phyloP scores from a whole-genome alignment of 1,140 invertebrate genomes.

The Drosophila teissieri region DNA sequence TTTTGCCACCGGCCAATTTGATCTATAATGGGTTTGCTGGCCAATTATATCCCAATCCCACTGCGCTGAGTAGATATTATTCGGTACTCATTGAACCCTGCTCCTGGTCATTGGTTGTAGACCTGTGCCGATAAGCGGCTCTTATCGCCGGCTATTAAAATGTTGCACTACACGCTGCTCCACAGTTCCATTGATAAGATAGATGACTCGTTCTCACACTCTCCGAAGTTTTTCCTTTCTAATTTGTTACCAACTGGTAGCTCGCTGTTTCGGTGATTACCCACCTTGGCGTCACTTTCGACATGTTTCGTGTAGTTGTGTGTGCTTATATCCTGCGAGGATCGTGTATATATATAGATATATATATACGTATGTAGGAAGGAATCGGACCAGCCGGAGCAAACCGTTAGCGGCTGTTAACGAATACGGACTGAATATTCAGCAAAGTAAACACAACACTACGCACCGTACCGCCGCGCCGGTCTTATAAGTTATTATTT shows the following conservation, averaged over 20 bases:
- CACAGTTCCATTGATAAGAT: slow-evolving; percentile 24
- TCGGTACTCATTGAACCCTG: slow-evolving; percentile 15
- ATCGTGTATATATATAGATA: not conserved
- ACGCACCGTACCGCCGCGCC: slow-evolving; percentile 50
- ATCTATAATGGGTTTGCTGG: not conserved
- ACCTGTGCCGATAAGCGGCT: not conserved
- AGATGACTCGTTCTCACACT: not conserved
- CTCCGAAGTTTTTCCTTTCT: not conserved
- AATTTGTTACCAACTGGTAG: slow-evolving; percentile 22
- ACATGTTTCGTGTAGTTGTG: slow-evolving; percentile 5
- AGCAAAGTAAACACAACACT: slow-evolving; percentile 77
- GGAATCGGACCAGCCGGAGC: slow-evolving; percentile 13
- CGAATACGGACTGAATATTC: slow-evolving; percentile 73
- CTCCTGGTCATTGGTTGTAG: slow-evolving; percentile 1
- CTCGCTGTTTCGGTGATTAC: slow-evolving; percentile 2
- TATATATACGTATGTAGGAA: not conserved
- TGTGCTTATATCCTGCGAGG: not conserved
- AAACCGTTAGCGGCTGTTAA: slow-evolving; percentile 82
- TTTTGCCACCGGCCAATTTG: not conserved
- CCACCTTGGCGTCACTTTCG: slow-evolving; percentile 43
- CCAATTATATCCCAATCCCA: not conserved
- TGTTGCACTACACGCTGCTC: not conserved
- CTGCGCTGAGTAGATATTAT: not conserved
- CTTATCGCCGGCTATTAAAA: slow-evolving; percentile 6
- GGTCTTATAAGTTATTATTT: slow-evolving; percentile 80